Evolutionary conservation across 2,888 invertebrate species (phyloP).

Genomic region (Crossocerus cetratus): DNA sequence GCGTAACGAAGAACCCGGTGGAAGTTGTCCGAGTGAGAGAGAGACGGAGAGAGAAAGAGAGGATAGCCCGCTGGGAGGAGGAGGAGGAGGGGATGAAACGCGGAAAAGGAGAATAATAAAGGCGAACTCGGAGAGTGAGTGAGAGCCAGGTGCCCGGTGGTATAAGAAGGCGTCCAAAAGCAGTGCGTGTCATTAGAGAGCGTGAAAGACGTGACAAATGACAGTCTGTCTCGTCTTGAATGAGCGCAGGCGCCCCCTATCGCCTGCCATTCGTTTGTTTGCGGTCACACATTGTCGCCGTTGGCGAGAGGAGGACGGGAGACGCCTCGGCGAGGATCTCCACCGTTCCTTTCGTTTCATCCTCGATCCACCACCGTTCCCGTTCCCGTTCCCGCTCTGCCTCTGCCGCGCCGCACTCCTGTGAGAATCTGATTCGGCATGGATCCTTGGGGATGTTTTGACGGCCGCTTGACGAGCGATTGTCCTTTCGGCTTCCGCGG

Average conservation of each 20-base stretch:
- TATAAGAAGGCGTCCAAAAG: constrained; percentile 73
- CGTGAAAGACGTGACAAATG: constrained; percentile 76
- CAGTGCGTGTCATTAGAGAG: constrained; percentile 77
- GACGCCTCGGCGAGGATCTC: constrained; percentile 16
- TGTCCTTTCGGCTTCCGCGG: constrained; percentile 59
- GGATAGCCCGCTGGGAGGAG: not conserved
- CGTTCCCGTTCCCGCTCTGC: constrained; percentile 8
- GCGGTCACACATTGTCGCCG: constrained; percentile 75
- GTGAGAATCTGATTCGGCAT: constrained; percentile 74
- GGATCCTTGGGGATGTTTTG: constrained; percentile 76
- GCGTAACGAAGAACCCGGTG: constrained; percentile 11
- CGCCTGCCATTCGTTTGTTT: constrained; percentile 75
- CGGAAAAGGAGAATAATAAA: constrained; percentile 67
- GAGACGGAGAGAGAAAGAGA: not conserved
- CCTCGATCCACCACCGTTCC: constrained; percentile 54
- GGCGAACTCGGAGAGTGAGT: constrained; percentile 57
- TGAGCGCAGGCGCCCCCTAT: constrained; percentile 75
- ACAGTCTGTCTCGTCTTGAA: constrained; percentile 74
- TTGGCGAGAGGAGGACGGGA: constrained; percentile 30
- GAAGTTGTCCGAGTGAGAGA: constrained; percentile 10
- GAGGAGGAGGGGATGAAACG: constrained; percentile 25
- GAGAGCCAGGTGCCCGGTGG: constrained; percentile 72
- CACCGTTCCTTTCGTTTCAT: constrained; percentile 46
- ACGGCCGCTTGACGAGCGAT: constrained; percentile 75
- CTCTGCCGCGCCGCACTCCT: constrained; percentile 12